Conservation (phyloP, 92 coral and sea anemone genomes). For the Pocillopora meandrina region DNA sequence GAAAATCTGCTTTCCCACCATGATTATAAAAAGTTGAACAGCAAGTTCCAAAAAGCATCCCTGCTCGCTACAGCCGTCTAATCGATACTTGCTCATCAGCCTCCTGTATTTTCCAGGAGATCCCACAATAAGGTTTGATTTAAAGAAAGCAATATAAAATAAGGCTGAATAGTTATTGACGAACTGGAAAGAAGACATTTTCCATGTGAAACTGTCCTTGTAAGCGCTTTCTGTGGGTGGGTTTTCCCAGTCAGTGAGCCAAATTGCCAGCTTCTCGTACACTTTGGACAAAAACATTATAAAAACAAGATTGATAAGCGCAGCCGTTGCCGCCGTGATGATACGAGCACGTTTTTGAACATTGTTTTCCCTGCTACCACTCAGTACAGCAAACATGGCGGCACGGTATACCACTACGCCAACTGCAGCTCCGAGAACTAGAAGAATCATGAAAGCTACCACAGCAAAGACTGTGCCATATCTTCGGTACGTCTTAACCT, state of each 20-base stretch:
- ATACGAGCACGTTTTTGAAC: conserved; percentile 75
- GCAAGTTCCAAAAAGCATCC: conserved; percentile 94
- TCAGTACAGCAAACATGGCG: conserved; percentile 85
- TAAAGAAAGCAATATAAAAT: conserved; percentile 95
- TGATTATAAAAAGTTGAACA: conserved; percentile 85
- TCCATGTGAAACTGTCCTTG: conserved; percentile 89
- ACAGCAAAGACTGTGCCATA: conserved; percentile 77
- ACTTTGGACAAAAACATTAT: conserved; percentile 77
- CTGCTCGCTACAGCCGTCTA: conserved; percentile 94
- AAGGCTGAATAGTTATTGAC: conserved; percentile 93
- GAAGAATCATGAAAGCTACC: conserved; percentile 82
- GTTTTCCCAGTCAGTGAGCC: conserved; percentile 96
- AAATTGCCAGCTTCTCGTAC: conserved; percentile 81
- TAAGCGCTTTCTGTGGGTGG: conserved; percentile 89
- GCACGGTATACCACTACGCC: conserved; percentile 95
- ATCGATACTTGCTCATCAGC: conserved; percentile 61
- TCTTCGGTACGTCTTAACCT: conserved; percentile 66
- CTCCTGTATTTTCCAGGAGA: conserved; percentile 82
- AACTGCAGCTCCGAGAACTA: conserved; percentile 79
- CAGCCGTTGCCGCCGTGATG: conserved; percentile 85
- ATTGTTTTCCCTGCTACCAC: conserved; percentile 51
- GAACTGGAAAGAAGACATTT: conserved; percentile 96
- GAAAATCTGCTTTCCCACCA: conserved; percentile 97
- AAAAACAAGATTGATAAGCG: conserved; percentile 76
- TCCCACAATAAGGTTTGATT: conserved; percentile 84